Base-by-base conservation (phyloP, 2,113 vertebrate genomes). In the Mastomys natalensis region DNA sequence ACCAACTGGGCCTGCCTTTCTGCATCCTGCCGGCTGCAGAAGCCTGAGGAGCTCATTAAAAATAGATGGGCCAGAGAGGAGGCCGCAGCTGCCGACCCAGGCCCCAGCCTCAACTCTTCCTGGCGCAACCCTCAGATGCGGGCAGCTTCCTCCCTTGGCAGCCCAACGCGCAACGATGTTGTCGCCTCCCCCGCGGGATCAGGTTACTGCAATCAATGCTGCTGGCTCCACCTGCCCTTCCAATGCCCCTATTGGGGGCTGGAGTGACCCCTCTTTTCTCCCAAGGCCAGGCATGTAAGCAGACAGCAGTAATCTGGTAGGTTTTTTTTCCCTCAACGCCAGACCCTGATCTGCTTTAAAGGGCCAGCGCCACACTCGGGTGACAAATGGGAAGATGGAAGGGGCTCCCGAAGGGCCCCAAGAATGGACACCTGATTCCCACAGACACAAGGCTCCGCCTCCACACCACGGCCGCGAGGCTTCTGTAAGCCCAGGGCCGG, bases 31-130 rank as follows among this genome's bases (percentile, higher is more conserved):
- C 98, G 76, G 97, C 98, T 98, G 98, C 98, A 98, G 98, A 98
- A 97, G 98, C 98, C 97, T 3, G 97, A 96, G 90, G 98, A 98
- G 98, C 98, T 99, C 99, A 99, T 99, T 99, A 99, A 99, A 99
- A 98, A 99, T 99, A 98, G 97, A 99, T 98, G 98, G 98, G 98
- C 98, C 90, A 95, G 94, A 98, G 96, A 58, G 62, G 88, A 95
- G 92, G 93, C 96, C 96, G 97, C 62, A 95, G 95, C 98, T 97
- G 97, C 96, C 37, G 31, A 68, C 89, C 84, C 73, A 60, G 7
- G 96, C 89, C 94, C 95, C 93, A 29, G 96, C 92, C 91, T 96
- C 90, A 90, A 94, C 74, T 24, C 95, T 76, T 17, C 90, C 82
- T 7, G 2, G 89, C 80, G 91, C 87, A 96, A 81, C 98, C 98